Evolutionary conservation across 2,888 invertebrate genomes (phyloP), one percentile per base, ranked within the genome.

Genomic region (Caradrina clavipalpis): DNA sequence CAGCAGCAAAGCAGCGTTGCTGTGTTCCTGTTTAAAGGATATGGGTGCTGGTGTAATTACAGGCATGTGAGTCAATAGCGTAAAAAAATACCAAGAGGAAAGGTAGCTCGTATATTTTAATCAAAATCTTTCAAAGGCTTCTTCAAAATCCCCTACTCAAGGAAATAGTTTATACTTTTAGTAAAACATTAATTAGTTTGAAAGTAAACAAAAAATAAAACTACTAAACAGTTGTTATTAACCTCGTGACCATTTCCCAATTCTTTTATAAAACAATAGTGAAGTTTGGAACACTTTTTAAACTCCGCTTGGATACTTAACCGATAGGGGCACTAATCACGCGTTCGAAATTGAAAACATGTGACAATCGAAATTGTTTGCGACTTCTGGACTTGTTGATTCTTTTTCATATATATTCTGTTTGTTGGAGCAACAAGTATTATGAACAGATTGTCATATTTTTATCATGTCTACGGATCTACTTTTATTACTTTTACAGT

Each of bases 301-400:
- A 11, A 76, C 58, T 59, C 45, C 42, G 19, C 19, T 49, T 35
- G 1, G 42, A 22, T 66, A 8, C 31, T n/a, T n/a, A n/a, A n/a
- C 5, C 15, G 54, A 26, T 26, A 66, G n/a, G 0, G 15, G 49
- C n/a, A 45, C 49, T 35, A 35, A 58, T 35, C 47, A 71, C 53
- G 53, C 49, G 31, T 45, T 54, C 1, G 6, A 10, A 58, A 45
- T 31, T 26, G 11, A 8, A 71, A 55, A 45, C 42, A 31, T 39
- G 39, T 60, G 47, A 63, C 73, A 55, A 22, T 31, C 17, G 15
- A 42, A 59, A 49, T 51, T 59, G 54, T 58, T 51, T 19, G 10
- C 58, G 49, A 78, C 59, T 73, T 63, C 7, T 42, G 17, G 4
- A 79, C 74, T 65, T 75, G 60, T 79, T 75, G 65, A 61, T 50